Percentiles rank a stretch among this genome's conserved stretches.
phyloP scores from a whole-genome alignment of 2,797 vertebrate species.

The Silurus aristotelis region DNA sequence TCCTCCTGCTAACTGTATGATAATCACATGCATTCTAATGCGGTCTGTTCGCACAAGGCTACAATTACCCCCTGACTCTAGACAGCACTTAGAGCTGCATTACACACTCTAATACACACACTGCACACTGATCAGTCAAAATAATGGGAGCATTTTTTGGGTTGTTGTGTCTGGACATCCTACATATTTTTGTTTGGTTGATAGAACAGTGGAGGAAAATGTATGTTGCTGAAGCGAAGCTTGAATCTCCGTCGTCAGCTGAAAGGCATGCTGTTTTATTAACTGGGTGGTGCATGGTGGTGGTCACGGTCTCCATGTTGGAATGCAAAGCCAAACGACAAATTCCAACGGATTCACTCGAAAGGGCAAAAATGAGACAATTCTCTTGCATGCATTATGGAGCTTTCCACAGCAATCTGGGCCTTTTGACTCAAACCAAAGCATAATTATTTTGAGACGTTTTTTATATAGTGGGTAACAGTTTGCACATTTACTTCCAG shows the following conservation, averaged over 20 bases:
- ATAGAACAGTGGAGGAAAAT: not conserved
- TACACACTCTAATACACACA: conserved; percentile 36
- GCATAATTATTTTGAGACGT: not conserved
- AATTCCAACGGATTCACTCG: not conserved
- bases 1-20: conserved; percentile 29
- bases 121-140: conserved; percentile 28
- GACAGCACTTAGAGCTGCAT: conserved; percentile 34
- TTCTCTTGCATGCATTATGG: not conserved
- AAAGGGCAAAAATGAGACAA: not conserved
- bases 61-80: conserved; percentile 47
- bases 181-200: not conserved
- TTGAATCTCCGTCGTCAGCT: not conserved
- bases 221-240: not conserved
- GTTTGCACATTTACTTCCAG: no score
- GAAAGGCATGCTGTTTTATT: not conserved
- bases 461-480: not conserved
- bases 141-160: conserved; percentile 29
- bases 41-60: conserved; percentile 26
- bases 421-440: not conserved
- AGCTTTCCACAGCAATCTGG: conserved; percentile 22
- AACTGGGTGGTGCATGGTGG: not conserved
- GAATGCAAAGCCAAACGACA: conserved; percentile 23
- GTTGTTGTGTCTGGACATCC: conserved; percentile 38
- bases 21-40: conserved; percentile 48
- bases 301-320: conserved; percentile 12